Evolutionary conservation across 2,113 vertebrate genomes (phyloP), one percentile per base, ranked within the genome.

Genomic region (Hepsetus odoe): DNA sequence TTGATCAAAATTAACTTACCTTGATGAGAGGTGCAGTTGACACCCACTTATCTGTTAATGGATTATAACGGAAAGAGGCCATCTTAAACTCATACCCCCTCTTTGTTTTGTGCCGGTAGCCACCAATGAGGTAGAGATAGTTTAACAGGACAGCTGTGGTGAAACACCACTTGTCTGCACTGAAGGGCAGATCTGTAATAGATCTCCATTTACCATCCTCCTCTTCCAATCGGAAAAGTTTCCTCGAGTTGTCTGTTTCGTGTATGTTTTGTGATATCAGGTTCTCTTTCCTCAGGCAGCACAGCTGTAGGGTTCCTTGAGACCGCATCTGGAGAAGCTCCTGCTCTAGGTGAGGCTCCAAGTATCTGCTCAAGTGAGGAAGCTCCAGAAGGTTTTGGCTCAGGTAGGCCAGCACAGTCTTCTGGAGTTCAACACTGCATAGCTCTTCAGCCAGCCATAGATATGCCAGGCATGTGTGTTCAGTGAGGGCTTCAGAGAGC

Each of bases 81-180:
- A 90, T 92, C 72, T 89, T 91, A 80, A 95, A 95, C 72, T 91
- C 85, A 80, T 91, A 93, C 18, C 91, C 87, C 66, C 86, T 90
- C 44, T 82, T 87, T 0, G 69, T 68, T 12, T 51, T 86, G 35
- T 92, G 86, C 24, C 93, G 78, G 85, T 90, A 92, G 13, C 94
- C 93, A 32, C 94, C 94, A 32, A 93, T 86, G 26, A 93, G 46
- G 79, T 89, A 94, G 58, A 94, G 85, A 83, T 94, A 94, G 83
- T 94, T 93, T 80, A 86, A 87, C 49, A 94, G 85, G 66, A 94
- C 90, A 30, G 90, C 93, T 1, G 90, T 83, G n/a, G 92, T 93
- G 82, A 93, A 92, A 80, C 92, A 91, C 94, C 94, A 95, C 42
- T 94, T 94, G 69, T 94, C 91, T 4, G 92, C 90, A 78, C 30